Evolutionary conservation across 2,888 invertebrate species (phyloP), one percentile per base, ranked within the genome.

Genomic region (Syrista parreyssii): DNA sequence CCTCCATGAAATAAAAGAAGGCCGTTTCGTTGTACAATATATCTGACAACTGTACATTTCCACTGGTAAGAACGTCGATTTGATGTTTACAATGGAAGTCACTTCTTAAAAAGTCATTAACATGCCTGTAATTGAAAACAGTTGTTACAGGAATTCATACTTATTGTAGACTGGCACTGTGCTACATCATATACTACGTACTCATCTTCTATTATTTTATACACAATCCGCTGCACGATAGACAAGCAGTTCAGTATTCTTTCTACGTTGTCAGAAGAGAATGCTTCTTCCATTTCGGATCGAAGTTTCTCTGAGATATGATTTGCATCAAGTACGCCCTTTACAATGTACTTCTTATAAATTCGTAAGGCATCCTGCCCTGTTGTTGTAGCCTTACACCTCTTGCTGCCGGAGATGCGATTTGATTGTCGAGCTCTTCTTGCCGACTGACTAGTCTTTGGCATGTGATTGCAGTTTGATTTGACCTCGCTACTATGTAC

Each of bases 1-100:
- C 95, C 93, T 99, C 98, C 94, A 98, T 98, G 88, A 99, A 98
- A 91, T 97, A 98, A 92, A 98, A 98, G 81, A 99, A 93, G 78
- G 97, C 96, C 80, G 96, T 95, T 92, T 98, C 98, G 92, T 97
- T 97, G 91, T 96, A 96, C 76, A 99, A 93, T 90, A 99, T 96
- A 92, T 99, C 99, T 85, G 95, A 95, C 75, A 99, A 93, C 79
- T 94, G 94, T 69, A 98, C 94, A 91, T 94, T 94, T 82, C 96
- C 95, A 91, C 94, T 95, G 11, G 97, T 97, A 83, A 98, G 93
- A 80, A 98, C 94, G 91, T 99, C 98, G 85, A 99, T 95, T 92
- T 98, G 98, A 92, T 98, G 97, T 92, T 97, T 98, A 89, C 97
- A 97, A 92, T 97, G 97, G 90, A 95, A 96, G 88, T 96, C 96